Conservation (phyloP, 1,140 invertebrate species). For the Cyclargus thomasi region DNA sequence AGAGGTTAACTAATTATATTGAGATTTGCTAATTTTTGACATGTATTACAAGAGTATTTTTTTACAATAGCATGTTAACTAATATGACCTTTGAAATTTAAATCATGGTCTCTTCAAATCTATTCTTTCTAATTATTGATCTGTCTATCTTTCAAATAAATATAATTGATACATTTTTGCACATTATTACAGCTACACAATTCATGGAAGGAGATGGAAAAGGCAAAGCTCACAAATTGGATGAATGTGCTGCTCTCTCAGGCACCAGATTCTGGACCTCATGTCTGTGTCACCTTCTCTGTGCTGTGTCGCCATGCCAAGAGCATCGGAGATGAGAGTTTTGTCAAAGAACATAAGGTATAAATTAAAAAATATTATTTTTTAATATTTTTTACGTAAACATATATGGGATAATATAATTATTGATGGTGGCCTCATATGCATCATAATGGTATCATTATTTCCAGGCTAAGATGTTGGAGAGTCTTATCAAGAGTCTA, state of each 20-base stretch:
- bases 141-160: too few relatives aligned
- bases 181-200: constrained; percentile 45
- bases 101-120: too few relatives aligned
- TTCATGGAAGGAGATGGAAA: constrained; percentile 54
- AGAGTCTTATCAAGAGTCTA: constrained; percentile 86
- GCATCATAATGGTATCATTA: not conserved
- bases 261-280: constrained; percentile 68
- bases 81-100: too few relatives aligned
- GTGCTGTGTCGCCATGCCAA: constrained; percentile 48
- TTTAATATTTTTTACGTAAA: too few relatives aligned
- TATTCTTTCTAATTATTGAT: too few relatives aligned
- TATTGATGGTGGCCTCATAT: too few relatives aligned
- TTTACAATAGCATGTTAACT: too few relatives aligned
- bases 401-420: too few relatives aligned
- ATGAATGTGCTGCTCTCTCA: constrained; percentile 61
- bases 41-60: too few relatives aligned
- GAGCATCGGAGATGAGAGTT: constrained; percentile 47
- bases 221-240: constrained; percentile 53
- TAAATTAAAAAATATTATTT: constrained; percentile 8
- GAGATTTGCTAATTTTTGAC: too few relatives aligned
- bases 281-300: constrained; percentile 48
- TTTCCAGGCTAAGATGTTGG: constrained; percentile 78
- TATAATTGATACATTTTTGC: too few relatives aligned
- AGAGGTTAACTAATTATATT: too few relatives aligned
- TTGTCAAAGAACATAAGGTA: constrained; percentile 72